Evolutionary conservation across 2,797 vertebrate genomes (phyloP).

Genomic region (Phalloptychus januarius): DNA sequence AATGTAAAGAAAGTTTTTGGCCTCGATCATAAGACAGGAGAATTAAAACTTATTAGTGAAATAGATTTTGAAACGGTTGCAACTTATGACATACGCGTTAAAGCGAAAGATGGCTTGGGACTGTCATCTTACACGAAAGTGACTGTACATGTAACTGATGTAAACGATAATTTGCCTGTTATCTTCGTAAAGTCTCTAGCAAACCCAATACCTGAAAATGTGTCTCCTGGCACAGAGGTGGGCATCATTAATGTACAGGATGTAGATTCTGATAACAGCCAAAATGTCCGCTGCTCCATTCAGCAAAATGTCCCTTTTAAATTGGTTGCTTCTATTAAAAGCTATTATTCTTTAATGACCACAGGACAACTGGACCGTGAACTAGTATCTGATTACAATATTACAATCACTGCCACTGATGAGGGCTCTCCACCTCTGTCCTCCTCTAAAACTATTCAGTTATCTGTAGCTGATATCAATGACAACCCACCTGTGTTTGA

Average conservation of each 20-base stretch:
- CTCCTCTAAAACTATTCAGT: no score
- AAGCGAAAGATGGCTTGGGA: slow-evolving; percentile 67
- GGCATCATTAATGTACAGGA: slow-evolving; percentile 7
- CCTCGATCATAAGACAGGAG: slow-evolving; percentile 41
- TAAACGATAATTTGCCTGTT: slow-evolving; percentile 72
- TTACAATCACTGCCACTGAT: neutral
- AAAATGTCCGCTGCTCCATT: rapidly evolving
- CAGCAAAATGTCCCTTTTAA: neutral
- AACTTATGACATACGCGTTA: slow-evolving; percentile 54
- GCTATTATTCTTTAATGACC: neutral
- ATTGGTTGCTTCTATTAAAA: neutral
- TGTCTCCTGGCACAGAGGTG: slow-evolving; percentile 43
- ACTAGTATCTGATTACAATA: neutral
- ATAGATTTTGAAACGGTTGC: slow-evolving; percentile 60
- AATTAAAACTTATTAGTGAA: slow-evolving; percentile 41
- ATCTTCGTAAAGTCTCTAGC: slow-evolving; percentile 62
- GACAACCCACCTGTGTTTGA: no score
- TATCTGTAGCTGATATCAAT: no score
- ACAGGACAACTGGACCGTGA: neutral
- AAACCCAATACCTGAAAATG: slow-evolving; percentile 58
- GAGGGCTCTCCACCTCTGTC: no score
- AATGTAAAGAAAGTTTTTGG: neutral
- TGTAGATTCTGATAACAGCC: slow-evolving; percentile 5
- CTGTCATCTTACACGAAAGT: slow-evolving; percentile 53
- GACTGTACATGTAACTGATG: slow-evolving; percentile 62